These are phyloP conservation scores for Hybognathus amarus DNA, from an alignment of 2,797 vertebrate genomes.

Conservation along the genomic window DNA sequence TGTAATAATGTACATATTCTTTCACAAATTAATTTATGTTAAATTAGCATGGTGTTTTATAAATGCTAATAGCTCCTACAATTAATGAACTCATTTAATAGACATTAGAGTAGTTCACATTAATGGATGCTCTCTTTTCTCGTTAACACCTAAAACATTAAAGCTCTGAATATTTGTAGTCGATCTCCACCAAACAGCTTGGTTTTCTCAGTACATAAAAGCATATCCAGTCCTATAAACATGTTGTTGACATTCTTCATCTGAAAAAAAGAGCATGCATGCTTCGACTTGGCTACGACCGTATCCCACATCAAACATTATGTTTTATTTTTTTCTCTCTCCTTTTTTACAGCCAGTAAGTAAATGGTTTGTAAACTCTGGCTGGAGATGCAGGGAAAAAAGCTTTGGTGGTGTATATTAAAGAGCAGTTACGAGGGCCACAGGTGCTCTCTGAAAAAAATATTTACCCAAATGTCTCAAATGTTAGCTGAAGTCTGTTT, in stretches of 20 bases:
- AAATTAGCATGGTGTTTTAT: background rate
- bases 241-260: conserved; percentile 27
- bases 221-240: background rate
- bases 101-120: background rate
- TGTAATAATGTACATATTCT: background rate
- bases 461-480: conserved; percentile 25
- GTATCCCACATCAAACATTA: conserved; percentile 40
- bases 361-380: conserved; percentile 46
- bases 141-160: background rate
- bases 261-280: background rate
- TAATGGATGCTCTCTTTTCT: background rate
- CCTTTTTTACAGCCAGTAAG: conserved; percentile 25
- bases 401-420: conserved; percentile 9
- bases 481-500: conserved; percentile 26
- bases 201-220: conserved; percentile 9
- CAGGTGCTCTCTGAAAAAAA: conserved; percentile 47
- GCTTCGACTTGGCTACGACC: conserved; percentile 16
- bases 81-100: background rate
- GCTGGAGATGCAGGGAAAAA: conserved; percentile 6
- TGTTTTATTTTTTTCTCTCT: background rate
- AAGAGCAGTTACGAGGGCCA: conserved; percentile 15
- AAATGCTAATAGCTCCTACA: background rate
- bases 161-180: background rate
- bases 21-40: background rate
- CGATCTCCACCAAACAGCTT: background rate